phyloP scores from a whole-genome alignment of 2,888 invertebrate genomes.

The Ophion costatus region DNA sequence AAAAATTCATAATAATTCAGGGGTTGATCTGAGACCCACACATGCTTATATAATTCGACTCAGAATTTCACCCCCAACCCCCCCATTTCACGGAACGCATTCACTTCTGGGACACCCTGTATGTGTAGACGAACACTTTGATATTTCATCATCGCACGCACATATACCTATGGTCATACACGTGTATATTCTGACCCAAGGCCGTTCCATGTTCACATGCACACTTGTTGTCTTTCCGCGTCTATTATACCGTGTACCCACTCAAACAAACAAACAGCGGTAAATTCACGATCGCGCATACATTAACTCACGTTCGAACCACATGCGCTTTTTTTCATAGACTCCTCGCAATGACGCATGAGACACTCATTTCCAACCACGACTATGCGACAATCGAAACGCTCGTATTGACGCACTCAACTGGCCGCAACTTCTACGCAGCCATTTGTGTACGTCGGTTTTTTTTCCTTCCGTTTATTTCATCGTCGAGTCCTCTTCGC shows the following conservation, averaged over 20 bases:
- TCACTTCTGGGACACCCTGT: no score
- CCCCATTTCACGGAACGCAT: no score
- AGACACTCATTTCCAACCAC: constrained; percentile 3
- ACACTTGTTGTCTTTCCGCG: constrained; percentile 8
- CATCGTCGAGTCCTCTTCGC: not conserved
- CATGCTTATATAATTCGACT: no score
- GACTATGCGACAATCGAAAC: constrained; percentile 30
- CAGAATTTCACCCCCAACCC: no score
- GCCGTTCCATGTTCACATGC: constrained; percentile 31
- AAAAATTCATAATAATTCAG: no score
- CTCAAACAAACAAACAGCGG: not conserved
- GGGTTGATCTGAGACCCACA: no score
- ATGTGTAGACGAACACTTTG: not conserved
- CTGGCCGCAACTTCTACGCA: not conserved
- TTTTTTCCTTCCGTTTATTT: not conserved
- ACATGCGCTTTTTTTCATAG: constrained; percentile 9
- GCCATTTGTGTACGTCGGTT: not conserved
- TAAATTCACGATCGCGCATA: constrained; percentile 3
- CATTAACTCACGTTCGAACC: constrained; percentile 24
- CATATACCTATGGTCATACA: not conserved
- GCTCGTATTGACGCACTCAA: not conserved
- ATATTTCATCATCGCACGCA: not conserved
- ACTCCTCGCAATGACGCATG: constrained; percentile 34
- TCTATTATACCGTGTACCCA: not conserved
- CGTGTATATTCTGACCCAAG: constrained; percentile 37